Evolutionary conservation across 2,797 vertebrate genomes (phyloP), one percentile per base, ranked within the genome.

Genomic region (Dryobates pubescens): DNA sequence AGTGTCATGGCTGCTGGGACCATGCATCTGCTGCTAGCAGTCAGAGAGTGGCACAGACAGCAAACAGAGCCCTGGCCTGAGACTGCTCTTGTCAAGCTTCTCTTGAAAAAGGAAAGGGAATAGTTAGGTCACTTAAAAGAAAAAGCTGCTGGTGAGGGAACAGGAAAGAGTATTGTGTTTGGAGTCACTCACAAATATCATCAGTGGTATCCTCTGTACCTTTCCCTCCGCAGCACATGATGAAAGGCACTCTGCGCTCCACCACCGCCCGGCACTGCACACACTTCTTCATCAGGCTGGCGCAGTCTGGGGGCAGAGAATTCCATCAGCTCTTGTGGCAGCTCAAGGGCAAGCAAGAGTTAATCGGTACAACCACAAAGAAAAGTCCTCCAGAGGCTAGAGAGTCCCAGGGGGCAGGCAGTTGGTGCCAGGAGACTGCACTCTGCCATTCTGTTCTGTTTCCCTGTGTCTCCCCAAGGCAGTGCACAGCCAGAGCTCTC

Each of bases 271-370:
- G 99, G 92, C 99, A 99, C 96, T 99, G 99, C 67, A 99, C 99
- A 92, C 99, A 99, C 94, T 99, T 99, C 98, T 99, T 99, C 99
- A 99, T 99, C 94, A 99, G 98, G 96, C 96, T 99, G 92, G 99
- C 99, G 98, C 99, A 99, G 94, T 99, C 99, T 99, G 95, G n/a
- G 84, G 16, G 83, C 36, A 89, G 24, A 92, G 20, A 86, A 30
- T 9, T 30, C 7, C 9, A 64, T 38, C 45, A 82, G n/a, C 13
- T 62, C 36, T 17, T 15, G 15, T 17, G 41, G 41, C 41, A 43
- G 41, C 15, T 43, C 16, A 43, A 43, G 41, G 41, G 16, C 15
- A 17, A 43, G 15, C 41, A 43, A 43, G 41, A 15, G 41, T 41
- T 41, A 41, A 41, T 41, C 15, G 13, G 41, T 41, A 41, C 41